Base-by-base conservation (phyloP, 2,113 vertebrate genomes). In the Marmota monax region DNA sequence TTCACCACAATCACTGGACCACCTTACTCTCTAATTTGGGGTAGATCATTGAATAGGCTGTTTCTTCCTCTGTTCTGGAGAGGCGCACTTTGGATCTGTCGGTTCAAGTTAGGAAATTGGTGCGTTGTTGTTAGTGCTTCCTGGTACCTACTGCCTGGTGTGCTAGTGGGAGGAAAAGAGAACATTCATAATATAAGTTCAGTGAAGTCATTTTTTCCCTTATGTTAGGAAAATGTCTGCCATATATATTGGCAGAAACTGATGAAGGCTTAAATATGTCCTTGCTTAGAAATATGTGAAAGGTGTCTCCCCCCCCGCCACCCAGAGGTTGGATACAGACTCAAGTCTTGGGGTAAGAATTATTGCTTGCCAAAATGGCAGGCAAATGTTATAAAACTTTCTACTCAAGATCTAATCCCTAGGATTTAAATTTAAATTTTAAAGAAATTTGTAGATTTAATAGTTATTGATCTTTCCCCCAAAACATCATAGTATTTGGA, bases 401-500 rank as follows among this genome's bases (percentile, higher is more conserved):
- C 45, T 89, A 53, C 56, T 93, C 16, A 73, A 42, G 22, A 32
- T 67, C 32, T 89, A 90, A 80, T 83, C 18, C 10, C n/a, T 92
- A 65, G 5, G 2, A 58, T n/a, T 89, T 93, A 56, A 58, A 86
- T 48, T 67, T 84, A 61, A 86, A 88, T 69, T 90, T 73, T 69
- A 85, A 83, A 56, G 45, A 34, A 93, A 51, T 74, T 92, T 79
- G 11, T 61, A 92, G 13, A 82, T 94, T 95, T 92, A 79, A 87
- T 45, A 80, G 37, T 84, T 90, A 92, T 53, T 88, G 73, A 12
- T 76, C 51, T n/a, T 96, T 96, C 48, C 76, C 13, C 5, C 5
- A 39, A n/a, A 92, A 23, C 84, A 87, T 92, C 39, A 67, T 11
- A 79, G 22, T 42, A 51, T 77, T 77, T 77, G 84, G 37, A 20